A percentile compares a stretch with the other conserved stretches of the same genome.
Evolutionary conservation across 2,797 vertebrate species (phyloP).

Genomic region (Telmatherina bonti): DNA sequence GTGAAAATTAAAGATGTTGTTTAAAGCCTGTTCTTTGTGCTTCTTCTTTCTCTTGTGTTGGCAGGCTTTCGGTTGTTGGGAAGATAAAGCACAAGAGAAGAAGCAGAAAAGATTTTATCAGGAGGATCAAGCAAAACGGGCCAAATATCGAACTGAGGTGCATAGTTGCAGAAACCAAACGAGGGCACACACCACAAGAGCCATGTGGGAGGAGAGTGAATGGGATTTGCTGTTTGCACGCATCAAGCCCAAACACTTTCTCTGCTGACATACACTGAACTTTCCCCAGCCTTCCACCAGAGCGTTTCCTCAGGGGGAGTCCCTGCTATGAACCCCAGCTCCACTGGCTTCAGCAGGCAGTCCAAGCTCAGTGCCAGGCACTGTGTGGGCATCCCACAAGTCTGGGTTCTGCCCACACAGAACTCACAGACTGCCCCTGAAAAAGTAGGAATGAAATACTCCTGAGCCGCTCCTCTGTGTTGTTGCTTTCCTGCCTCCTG

Average conservation of each 20-base stretch:
- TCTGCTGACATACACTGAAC: slow-evolving; percentile 56
- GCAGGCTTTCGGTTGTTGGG: slow-evolving; percentile 62
- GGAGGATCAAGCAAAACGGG: slow-evolving; percentile 40
- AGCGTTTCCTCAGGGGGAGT: slow-evolving; percentile 59
- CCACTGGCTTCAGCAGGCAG: slow-evolving; percentile 67
- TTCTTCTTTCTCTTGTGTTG: slow-evolving; percentile 57
- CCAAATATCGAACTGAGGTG: slow-evolving; percentile 54
- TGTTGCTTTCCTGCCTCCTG: slow-evolving; percentile 51
- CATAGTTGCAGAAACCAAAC: slow-evolving; percentile 52
- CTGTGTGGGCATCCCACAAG: slow-evolving; percentile 73
- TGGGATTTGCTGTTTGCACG: slow-evolving; percentile 58
- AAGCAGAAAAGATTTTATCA: slow-evolving; percentile 39
- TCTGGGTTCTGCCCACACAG: slow-evolving; percentile 77
- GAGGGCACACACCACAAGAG: slow-evolving; percentile 53
- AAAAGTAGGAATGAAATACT: slow-evolving; percentile 70
- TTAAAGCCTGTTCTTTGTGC: slow-evolving; percentile 40
- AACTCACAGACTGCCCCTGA: slow-evolving; percentile 69
- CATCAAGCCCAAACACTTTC: slow-evolving; percentile 62
- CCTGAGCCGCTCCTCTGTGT: slow-evolving; percentile 63
- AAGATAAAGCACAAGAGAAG: slow-evolving; percentile 48
- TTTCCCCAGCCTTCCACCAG: slow-evolving; percentile 38
- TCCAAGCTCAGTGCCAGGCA: slow-evolving; percentile 65
- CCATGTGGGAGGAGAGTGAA: slow-evolving; percentile 80
- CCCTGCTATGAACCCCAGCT: slow-evolving; percentile 78
- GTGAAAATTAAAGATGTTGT: slow-evolving; percentile 9